Percentiles rank a stretch among this genome's conserved stretches.
phyloP scores from a whole-genome alignment of 2,113 vertebrate species.

The Passerina amoena region DNA sequence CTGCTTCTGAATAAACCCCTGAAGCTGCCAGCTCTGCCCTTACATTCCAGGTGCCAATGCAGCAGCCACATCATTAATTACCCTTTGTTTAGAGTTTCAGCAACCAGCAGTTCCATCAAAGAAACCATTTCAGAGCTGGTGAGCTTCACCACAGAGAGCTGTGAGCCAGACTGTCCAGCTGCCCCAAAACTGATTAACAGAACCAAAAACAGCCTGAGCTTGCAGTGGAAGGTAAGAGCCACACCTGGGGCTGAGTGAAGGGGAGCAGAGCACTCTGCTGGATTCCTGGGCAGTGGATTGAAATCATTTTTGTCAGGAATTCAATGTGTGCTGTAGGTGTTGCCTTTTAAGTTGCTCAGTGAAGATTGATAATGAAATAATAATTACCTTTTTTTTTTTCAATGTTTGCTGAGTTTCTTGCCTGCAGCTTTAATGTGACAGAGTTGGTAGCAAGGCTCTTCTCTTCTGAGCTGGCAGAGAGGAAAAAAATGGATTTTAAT shows the following conservation, averaged over 20 bases:
- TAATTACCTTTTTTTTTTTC: neutral
- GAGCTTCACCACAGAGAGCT: conserved; percentile 78
- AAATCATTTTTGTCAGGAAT: neutral
- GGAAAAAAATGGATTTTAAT: neutral
- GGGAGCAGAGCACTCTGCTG: neutral
- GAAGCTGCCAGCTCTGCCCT: neutral
- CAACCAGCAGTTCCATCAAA: conserved; percentile 70
- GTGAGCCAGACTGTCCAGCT: conserved; percentile 77
- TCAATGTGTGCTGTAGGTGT: neutral
- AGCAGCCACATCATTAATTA: neutral
- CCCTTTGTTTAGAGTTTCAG: conserved; percentile 74
- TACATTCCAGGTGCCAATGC: neutral
- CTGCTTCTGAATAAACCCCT: neutral
- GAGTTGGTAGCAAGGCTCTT: neutral
- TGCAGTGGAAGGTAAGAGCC: conserved; percentile 80
- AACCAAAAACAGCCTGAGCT: conserved; percentile 78
- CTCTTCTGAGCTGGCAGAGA: neutral
- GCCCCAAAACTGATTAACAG: conserved; percentile 74
- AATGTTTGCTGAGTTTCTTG: neutral
- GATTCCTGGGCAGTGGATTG: rapidly evolving
- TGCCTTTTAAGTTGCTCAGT: neutral
- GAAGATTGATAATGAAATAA: neutral
- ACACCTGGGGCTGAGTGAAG: neutral
- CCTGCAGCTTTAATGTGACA: neutral
- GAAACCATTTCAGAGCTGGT: conserved; percentile 74